Evolutionary conservation across 1,140 invertebrate species (phyloP).

Genomic region (Ceratina japonica): DNA sequence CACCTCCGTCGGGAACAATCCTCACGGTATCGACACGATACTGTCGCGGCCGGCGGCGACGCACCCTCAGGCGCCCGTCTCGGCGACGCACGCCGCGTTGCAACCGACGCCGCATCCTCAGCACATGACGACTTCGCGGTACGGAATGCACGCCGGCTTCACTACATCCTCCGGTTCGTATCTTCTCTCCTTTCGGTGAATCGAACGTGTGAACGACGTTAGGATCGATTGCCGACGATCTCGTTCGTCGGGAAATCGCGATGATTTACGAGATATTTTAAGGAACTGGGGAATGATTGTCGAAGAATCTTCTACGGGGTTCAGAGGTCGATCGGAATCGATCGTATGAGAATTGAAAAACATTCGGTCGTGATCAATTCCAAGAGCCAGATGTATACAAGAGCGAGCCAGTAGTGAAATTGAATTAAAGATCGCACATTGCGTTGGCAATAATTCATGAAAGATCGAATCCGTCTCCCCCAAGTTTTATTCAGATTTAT

Average conservation of each 20-base stretch:
- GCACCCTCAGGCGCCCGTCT: conserved; percentile 70
- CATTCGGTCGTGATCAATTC: background rate
- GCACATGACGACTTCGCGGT: conserved; percentile 78
- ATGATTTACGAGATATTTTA: no score
- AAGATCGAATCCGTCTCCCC: background rate
- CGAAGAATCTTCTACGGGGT: no score
- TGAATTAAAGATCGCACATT: no score
- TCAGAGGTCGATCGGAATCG: no score
- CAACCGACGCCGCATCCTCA: conserved; percentile 73
- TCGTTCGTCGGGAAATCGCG: background rate
- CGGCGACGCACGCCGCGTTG: conserved; percentile 67
- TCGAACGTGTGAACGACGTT: no score
- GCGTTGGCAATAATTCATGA: background rate
- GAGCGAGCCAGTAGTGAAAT: no score
- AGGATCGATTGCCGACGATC: no score
- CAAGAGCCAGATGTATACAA: no score
- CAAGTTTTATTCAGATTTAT: conserved; percentile 15
- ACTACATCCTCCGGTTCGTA: conserved; percentile 77
- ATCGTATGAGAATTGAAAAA: background rate
- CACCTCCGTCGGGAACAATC: conserved; percentile 85
- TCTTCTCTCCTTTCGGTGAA: background rate
- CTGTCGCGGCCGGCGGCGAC: conserved; percentile 89
- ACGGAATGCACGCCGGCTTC: conserved; percentile 78
- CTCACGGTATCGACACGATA: conserved; percentile 97
- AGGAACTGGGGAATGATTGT: background rate